These are phyloP conservation scores for Leucosticte australis DNA, from an alignment of 2,113 vertebrate species.

Conservation along the genomic window DNA sequence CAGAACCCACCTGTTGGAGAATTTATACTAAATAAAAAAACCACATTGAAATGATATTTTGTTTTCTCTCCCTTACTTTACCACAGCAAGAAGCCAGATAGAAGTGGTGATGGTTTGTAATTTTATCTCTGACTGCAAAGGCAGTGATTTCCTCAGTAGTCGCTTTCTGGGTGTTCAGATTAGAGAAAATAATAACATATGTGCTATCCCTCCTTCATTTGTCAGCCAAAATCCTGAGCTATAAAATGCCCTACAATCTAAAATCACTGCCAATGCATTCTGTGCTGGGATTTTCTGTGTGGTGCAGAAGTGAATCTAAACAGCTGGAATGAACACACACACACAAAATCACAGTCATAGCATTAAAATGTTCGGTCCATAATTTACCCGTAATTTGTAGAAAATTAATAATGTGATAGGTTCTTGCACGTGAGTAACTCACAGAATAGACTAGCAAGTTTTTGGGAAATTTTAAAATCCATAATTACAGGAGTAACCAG, in stretches of 20 bases:
- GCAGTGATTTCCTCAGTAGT: neutral
- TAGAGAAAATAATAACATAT: neutral
- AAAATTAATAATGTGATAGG: neutral
- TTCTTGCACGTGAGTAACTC: neutral
- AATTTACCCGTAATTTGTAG: neutral
- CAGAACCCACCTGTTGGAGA: neutral
- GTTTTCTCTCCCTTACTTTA: neutral
- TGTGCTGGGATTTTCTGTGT: neutral
- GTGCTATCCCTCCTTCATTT: neutral
- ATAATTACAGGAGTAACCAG: neutral
- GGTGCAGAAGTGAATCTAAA: neutral
- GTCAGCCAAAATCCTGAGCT: neutral
- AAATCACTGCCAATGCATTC: neutral
- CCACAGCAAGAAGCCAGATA: neutral
- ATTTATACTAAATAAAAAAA: neutral
- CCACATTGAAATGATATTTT: neutral
- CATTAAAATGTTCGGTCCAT: neutral
- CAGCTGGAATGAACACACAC: neutral
- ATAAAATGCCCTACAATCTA: neutral
- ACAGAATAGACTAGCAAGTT: neutral
- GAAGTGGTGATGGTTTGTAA: neutral
- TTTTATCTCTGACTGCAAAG: neutral
- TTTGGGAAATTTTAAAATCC: neutral
- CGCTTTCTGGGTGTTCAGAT: neutral
- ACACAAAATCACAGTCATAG: neutral